phyloP scores from a whole-genome alignment of 2,888 invertebrate genomes.

The Lasioglossum lativentre region DNA sequence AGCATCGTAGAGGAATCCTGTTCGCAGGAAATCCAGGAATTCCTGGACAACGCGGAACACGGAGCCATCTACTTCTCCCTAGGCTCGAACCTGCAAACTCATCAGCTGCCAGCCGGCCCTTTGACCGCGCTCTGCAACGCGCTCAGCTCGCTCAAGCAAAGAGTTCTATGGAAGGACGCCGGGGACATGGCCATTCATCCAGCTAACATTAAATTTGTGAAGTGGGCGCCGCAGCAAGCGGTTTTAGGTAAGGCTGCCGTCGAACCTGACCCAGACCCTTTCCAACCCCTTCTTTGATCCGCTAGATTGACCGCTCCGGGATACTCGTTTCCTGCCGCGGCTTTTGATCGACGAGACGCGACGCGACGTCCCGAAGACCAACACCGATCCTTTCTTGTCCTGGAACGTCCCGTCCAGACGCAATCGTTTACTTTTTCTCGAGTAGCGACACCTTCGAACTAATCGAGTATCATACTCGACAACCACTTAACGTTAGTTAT shows the following conservation, averaged over 20 bases:
- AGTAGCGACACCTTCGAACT: neutral
- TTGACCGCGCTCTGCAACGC: constrained; percentile 78
- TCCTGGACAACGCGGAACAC: constrained; percentile 79
- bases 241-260: constrained; percentile 78
- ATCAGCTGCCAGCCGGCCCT: constrained; percentile 78
- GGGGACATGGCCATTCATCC: constrained; percentile 77
- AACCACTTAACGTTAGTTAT: no score
- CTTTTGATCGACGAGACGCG: constrained; percentile 29
- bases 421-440: neutral
- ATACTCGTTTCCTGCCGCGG: constrained; percentile 44
- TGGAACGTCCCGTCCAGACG: neutral
- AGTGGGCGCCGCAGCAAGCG: constrained; percentile 83
- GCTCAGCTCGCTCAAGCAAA: constrained; percentile 81
- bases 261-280: constrained; percentile 36
- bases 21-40: constrained; percentile 80
- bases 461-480: neutral
- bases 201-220: constrained; percentile 82
- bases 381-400: neutral
- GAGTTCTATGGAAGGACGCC: constrained; percentile 83
- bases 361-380: neutral
- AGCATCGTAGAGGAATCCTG: neutral
- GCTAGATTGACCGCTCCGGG: constrained; percentile 56
- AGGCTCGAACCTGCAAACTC: constrained; percentile 83
- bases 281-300: constrained; percentile 55
- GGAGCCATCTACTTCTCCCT: constrained; percentile 84